Evolutionary conservation across 2,113 vertebrate genomes (phyloP).

Genomic region (Muntiacus reevesi): DNA sequence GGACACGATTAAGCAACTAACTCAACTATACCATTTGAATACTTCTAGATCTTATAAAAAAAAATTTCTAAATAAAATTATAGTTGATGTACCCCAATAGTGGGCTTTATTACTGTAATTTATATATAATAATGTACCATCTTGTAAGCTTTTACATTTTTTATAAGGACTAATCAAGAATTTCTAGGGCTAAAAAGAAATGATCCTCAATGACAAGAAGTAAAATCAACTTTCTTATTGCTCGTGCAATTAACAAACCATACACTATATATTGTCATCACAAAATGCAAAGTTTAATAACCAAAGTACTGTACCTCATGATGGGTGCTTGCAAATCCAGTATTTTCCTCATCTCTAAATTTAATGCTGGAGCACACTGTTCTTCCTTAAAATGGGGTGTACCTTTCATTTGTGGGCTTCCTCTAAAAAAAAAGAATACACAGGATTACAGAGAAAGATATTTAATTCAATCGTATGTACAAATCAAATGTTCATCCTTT

Average conservation of each 20-base stretch:
- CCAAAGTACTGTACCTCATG: conserved; percentile 86
- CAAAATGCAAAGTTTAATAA: conserved; percentile 40
- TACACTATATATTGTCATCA: background rate
- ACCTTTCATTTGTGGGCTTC: conserved; percentile 92
- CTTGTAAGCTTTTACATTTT: background rate
- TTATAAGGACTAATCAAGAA: background rate
- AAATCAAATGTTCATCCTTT: conserved; percentile 2
- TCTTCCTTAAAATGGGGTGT: conserved; percentile 96
- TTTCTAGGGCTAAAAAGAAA: background rate
- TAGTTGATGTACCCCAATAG: background rate
- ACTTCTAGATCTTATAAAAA: background rate
- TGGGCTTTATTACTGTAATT: background rate
- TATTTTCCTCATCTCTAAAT: conserved; percentile 94
- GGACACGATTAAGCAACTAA: background rate
- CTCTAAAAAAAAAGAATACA: conserved; percentile 80
- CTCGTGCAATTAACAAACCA: background rate
- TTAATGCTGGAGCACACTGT: conserved; percentile 94
- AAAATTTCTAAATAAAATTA: conserved; percentile 7
- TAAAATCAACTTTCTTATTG: background rate
- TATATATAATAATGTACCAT: background rate
- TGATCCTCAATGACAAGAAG: background rate
- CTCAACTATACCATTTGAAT: background rate
- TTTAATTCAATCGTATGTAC: background rate
- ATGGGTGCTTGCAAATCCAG: conserved; percentile 95
- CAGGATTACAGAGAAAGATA: conserved; percentile 35